phyloP scores from a whole-genome alignment of 1,140 invertebrate species.

The Trichomalopsis sarcophagae region DNA sequence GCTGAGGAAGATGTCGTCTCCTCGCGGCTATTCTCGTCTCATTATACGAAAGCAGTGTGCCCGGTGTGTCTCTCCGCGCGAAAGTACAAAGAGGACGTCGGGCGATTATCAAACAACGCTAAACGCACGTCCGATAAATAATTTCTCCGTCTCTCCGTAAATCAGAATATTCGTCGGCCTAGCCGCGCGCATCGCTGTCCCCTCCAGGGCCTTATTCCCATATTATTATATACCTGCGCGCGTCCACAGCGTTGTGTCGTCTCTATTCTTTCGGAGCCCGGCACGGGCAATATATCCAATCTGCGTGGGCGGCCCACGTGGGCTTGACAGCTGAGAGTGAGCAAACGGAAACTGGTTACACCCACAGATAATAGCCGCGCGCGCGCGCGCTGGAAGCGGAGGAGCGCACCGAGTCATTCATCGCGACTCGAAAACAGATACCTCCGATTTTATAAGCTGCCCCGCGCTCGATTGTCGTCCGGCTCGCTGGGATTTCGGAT shows the following conservation, averaged over 20 bases:
- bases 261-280: constrained; percentile 49
- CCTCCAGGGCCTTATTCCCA: neutral
- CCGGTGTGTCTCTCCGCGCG: neutral
- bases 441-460: constrained; percentile 18
- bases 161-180: constrained; percentile 34
- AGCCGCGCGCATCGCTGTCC: neutral
- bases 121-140: constrained; percentile 15
- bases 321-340: constrained; percentile 70
- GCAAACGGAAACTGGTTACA: constrained; percentile 73
- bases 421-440: constrained; percentile 23
- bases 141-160: constrained; percentile 32
- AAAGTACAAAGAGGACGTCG: neutral
- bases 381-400: constrained; percentile 15
- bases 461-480: neutral
- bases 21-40: neutral
- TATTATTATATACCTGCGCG: neutral
- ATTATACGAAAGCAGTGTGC: neutral
- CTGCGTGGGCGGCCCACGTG: constrained; percentile 72
- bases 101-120: neutral
- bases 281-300: constrained; percentile 60
- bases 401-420: constrained; percentile 9
- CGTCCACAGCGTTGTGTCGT: neutral
- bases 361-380: constrained; percentile 62
- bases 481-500: neutral
- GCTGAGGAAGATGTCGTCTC: neutral